Base-by-base conservation (phyloP, 2,797 vertebrate genomes). In the Betta splendens region DNA sequence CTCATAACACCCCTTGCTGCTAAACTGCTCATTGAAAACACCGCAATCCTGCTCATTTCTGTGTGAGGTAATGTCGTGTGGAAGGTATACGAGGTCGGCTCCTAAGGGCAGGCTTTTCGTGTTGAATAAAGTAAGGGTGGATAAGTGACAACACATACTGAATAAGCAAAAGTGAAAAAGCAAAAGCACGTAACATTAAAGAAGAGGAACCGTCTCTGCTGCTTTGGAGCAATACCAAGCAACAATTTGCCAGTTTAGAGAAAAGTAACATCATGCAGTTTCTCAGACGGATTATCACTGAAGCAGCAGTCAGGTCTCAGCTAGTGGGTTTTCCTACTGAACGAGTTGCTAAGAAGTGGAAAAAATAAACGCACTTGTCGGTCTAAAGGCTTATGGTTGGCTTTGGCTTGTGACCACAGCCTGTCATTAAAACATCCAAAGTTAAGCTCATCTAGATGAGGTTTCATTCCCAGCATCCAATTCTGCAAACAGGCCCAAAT, bases 11-110 rank as follows among this genome's bases (percentile, higher is more conserved):
- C 40, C 8, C 43, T 42, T 8, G 23, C 20, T 64, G 46, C 37
- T 60, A 18, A 69, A 62, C 70, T 9, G 29, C 29, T 66, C 40
- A 51, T 11, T 31, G 36, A 31, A 29, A 40, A 64, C 17, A 40
- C 8, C 33, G 36, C 13, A 25, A 15, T 40, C 38, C 21, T 47
- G 39, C 26, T 25, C 4, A 15, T 64, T 47, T 68, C 44, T 39
- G 18, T 37, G 53, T 33, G 13, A 42, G 36, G 13, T 50, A 52
- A 59, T 53, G 35, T 32, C 9, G 8, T 11, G 31, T 42, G 31
- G 28, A 66, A 32, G 25, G 43, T 20, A 21, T 13, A 16, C 42
- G 16, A 54, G 43, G 16, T 22, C 42, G 50, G 35, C 17, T 61
- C 13, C 20, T 45, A 35, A 58, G 36, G 17, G 26, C 63, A 7